A percentile compares a stretch with the other conserved stretches of the same genome.
Evolutionary conservation across 2,888 invertebrate genomes (phyloP).

Genomic region (Hirtodrosophila cameraria): DNA sequence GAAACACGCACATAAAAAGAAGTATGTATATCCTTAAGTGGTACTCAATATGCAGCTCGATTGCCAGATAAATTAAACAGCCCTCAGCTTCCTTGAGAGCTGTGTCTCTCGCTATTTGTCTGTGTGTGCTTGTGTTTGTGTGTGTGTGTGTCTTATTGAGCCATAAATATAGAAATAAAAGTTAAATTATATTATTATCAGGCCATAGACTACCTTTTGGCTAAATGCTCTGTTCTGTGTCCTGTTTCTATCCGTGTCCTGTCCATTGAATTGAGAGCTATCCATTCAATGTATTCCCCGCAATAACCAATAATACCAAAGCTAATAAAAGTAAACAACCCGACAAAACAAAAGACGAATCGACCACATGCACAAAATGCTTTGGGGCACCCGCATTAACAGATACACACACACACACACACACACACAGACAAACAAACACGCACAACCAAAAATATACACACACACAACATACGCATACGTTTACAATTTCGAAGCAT

Average conservation of each 20-base stretch:
- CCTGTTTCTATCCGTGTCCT: constrained; percentile 1
- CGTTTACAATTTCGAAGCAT: constrained; percentile 70
- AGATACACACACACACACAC: constrained; percentile 8
- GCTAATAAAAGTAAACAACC: constrained; percentile 76
- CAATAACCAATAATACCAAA: constrained; percentile 75
- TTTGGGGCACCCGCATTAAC: constrained; percentile 59
- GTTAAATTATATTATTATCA: constrained; percentile 72
- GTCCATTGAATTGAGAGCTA: constrained; percentile 20
- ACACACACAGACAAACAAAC: constrained; percentile 8
- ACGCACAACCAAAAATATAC: background rate
- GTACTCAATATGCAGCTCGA: constrained; percentile 53
- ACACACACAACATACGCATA: constrained; percentile 36
- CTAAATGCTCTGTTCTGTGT: constrained; percentile 33
- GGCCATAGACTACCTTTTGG: constrained; percentile 48
- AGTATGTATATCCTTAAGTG: constrained; percentile 41
- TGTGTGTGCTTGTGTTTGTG: too few species aligned
- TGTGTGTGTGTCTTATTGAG: constrained; percentile 66
- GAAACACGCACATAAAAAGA: constrained; percentile 43
- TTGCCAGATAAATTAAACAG: constrained; percentile 58
- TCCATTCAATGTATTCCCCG: constrained; percentile 16
- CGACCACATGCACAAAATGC: constrained; percentile 56
- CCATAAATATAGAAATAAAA: constrained; percentile 74
- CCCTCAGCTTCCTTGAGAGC: too few species aligned
- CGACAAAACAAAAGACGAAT: constrained; percentile 48
- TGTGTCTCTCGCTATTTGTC: too few species aligned